A percentile compares a stretch with the other conserved stretches of the same genome.
Conservation (phyloP, 2,797 vertebrate genomes). For the Centropyge bicolor region DNA sequence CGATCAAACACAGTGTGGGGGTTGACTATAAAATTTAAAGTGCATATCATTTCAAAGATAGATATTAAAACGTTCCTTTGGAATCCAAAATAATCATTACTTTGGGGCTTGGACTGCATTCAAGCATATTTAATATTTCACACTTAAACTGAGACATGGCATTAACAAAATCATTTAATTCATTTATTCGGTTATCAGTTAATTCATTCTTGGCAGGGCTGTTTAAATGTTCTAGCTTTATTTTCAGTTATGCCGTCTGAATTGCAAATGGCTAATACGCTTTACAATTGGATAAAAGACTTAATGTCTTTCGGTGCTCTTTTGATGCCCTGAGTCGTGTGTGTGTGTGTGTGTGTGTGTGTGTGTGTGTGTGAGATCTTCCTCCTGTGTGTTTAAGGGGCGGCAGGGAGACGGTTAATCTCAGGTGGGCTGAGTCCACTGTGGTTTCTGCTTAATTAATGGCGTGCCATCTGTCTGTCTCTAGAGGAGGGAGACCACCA, state of each 20-base stretch:
- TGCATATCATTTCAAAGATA: slow-evolving; percentile 43
- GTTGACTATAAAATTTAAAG: slow-evolving; percentile 45
- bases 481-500: slow-evolving; percentile 73
- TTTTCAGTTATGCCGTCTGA: slow-evolving; percentile 46
- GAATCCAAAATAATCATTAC: slow-evolving; percentile 61
- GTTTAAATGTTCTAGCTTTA: slow-evolving; percentile 44
- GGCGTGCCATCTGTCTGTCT: slow-evolving; percentile 80
- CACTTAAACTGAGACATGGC: slow-evolving; percentile 30
- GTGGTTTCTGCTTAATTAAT: slow-evolving; percentile 84
- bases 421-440: slow-evolving; percentile 73
- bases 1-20: slow-evolving; percentile 25
- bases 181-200: slow-evolving; percentile 51
- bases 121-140: slow-evolving; percentile 60
- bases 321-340: slow-evolving; percentile 27
- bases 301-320: slow-evolving; percentile 33
- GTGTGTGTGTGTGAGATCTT: slow-evolving; percentile 9
- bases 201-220: slow-evolving; percentile 53
- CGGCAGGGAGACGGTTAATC: slow-evolving; percentile 59
- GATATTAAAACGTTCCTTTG: slow-evolving; percentile 53
- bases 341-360: slow-evolving; percentile 16
- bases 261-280: slow-evolving; percentile 39
- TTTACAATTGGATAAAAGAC: slow-evolving; percentile 39
- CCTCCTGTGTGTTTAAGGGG: slow-evolving; percentile 53
- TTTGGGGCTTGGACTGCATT: slow-evolving; percentile 56
- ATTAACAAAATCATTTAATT: slow-evolving; percentile 60